Conservation (phyloP, 2,113 vertebrate genomes). For the Antigone vipio region DNA sequence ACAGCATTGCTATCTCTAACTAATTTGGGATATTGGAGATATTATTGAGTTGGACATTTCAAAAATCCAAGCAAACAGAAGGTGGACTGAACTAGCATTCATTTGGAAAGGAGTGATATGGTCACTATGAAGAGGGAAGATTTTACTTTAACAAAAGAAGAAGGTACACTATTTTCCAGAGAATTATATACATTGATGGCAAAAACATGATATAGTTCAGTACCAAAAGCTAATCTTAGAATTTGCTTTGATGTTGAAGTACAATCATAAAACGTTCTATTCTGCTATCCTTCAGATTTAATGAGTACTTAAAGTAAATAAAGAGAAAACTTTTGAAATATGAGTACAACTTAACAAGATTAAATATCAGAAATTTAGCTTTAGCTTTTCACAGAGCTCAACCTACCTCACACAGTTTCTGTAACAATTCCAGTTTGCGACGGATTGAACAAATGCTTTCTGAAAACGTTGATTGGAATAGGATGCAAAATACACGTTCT, state of each 20-base stretch:
- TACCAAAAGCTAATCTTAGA: background rate
- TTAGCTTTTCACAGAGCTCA: background rate
- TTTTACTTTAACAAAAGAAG: background rate
- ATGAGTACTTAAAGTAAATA: slow-evolving; percentile 7
- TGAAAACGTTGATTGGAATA: slow-evolving; percentile 92
- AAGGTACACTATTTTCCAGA: background rate
- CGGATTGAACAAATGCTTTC: slow-evolving; percentile 87
- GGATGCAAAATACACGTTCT: slow-evolving; percentile 92
- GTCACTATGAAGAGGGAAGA: background rate
- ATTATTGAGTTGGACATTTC: background rate
- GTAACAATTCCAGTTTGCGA: slow-evolving; percentile 89
- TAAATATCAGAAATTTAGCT: slow-evolving; percentile 6
- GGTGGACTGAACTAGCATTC: background rate
- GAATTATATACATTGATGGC: background rate
- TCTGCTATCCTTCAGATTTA: background rate
- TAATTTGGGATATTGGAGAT: background rate
- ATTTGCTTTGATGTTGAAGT: slow-evolving; percentile 11
- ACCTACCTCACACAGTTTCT: slow-evolving; percentile 89
- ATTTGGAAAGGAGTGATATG: background rate
- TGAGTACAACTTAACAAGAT: background rate
- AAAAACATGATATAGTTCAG: background rate
- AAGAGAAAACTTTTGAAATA: slow-evolving; percentile 33
- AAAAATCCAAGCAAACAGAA: background rate
- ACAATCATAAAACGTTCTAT: background rate
- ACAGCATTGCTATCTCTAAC: background rate